These are phyloP conservation scores for Stratiolaelaps scimitus DNA, from an alignment of 1,140 invertebrate genomes.

Conservation along the genomic window DNA sequence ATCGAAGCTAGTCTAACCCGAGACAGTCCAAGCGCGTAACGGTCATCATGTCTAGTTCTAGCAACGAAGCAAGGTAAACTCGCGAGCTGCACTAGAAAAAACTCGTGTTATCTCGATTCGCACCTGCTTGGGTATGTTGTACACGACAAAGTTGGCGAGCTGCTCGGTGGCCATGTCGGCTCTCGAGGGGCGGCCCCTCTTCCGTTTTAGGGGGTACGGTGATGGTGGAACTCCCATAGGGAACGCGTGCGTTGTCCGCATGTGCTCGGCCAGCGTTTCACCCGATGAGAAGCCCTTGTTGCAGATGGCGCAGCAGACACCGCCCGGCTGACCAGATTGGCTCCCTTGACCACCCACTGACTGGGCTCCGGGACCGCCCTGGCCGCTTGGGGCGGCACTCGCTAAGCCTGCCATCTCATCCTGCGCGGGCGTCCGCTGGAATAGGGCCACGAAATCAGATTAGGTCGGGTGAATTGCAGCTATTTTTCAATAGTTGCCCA, in stretches of 20 bases:
- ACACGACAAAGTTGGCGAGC: constrained; percentile 26
- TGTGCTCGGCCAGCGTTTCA: constrained; percentile 21
- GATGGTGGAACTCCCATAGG: constrained; percentile 8
- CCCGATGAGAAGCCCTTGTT: constrained; percentile 28
- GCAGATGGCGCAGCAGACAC: constrained; percentile 25
- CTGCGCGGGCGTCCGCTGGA: too few species aligned
- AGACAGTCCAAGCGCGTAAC: too few species aligned
- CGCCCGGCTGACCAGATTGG: background rate
- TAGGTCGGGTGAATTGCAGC: too few species aligned
- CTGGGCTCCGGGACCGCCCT: too few species aligned
- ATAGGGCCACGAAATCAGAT: too few species aligned
- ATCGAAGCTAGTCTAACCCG: too few species aligned
- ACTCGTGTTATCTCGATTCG: background rate
- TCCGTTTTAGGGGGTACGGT: constrained; percentile 22
- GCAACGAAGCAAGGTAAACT: too few species aligned
- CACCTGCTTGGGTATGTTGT: constrained; percentile 28
- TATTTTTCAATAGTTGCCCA: too few species aligned
- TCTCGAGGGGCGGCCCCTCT: constrained; percentile 6
- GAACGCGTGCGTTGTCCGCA: constrained; percentile 23
- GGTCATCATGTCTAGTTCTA: too few species aligned
- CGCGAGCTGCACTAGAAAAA: background rate
- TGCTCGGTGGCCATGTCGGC: constrained; percentile 24
- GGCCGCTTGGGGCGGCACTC: too few species aligned
- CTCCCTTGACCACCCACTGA: too few species aligned
- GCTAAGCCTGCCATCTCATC: too few species aligned